These are phyloP conservation scores for Tinea trinotella DNA, from an alignment of 2,888 invertebrate species.

Conservation along the genomic window DNA sequence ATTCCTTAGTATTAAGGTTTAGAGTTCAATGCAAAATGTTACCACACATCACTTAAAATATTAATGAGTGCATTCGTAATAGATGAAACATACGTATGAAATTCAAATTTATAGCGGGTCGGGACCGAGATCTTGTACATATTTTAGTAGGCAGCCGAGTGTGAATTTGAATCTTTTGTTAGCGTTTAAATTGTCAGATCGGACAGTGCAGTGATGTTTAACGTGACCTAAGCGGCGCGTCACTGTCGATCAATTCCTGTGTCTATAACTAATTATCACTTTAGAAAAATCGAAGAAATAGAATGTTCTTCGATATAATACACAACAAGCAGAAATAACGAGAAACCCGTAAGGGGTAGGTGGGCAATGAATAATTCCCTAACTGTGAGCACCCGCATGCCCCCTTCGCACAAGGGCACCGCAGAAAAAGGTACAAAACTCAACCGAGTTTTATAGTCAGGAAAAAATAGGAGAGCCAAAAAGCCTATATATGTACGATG, in stretches of 20 bases:
- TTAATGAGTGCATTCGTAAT: slow-evolving; percentile 73
- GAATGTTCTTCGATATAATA: slow-evolving; percentile 70
- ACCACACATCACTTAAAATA: slow-evolving; percentile 69
- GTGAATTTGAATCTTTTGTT: slow-evolving; percentile 72
- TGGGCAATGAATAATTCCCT: slow-evolving; percentile 72
- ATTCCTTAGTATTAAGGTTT: slow-evolving; percentile 33
- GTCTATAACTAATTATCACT: slow-evolving; percentile 25
- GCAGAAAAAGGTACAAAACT: slow-evolving; percentile 65
- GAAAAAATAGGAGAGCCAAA: slow-evolving; percentile 67
- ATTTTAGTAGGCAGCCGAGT: slow-evolving; percentile 71
- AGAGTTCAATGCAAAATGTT: slow-evolving; percentile 35
- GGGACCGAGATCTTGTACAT: slow-evolving; percentile 67
- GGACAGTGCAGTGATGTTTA: slow-evolving; percentile 28
- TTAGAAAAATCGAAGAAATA: slow-evolving; percentile 60
- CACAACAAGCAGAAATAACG: slow-evolving; percentile 72
- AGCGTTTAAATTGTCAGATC: slow-evolving; percentile 57
- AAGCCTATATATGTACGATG: slow-evolving; percentile 60
- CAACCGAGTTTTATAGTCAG: slow-evolving; percentile 67
- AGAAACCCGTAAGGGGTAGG: slow-evolving; percentile 67
- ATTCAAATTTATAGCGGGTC: slow-evolving; percentile 69
- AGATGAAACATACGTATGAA: slow-evolving; percentile 72
- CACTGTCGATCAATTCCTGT: not conserved
- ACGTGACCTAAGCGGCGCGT: not conserved
- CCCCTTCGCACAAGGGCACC: slow-evolving; percentile 41
- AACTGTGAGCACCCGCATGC: slow-evolving; percentile 63